Base-by-base conservation (phyloP, 2,113 vertebrate genomes). In the Acinonyx jubatus region DNA sequence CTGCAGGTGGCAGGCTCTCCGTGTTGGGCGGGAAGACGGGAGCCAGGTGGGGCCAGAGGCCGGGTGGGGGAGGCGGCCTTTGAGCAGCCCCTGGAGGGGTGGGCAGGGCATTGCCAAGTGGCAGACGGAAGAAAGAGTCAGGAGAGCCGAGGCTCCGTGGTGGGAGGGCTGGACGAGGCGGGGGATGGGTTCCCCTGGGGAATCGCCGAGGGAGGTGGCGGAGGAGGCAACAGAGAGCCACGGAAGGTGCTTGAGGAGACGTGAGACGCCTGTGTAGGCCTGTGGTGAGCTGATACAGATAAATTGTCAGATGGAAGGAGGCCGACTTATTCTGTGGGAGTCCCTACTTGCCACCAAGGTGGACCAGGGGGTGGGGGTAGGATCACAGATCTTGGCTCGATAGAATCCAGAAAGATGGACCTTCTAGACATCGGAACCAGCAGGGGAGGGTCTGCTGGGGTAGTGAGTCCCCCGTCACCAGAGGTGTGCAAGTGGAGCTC, bases 361-460 rank as follows among this genome's bases (percentile, higher is more conserved):
- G 36, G 29, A 14, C 21, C n/a, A 38, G 16, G 25, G 8, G 68
- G 55, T 18, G 23, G 16, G 8, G 23, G 14, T 74, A n/a, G 29
- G 15, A 15, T n/a, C 3, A 45, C 38, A 71, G 82, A 80, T 19
- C 52, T 63, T 11, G 41, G 52, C 21, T 83, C 15, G 19, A 31
- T 15, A 36, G 69, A 84, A n/a, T 31, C 63, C 25, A 4, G 38
- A 19, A 38, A 63, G 11, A 73, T 21, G 33, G 78, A 1, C 2
- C 4, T 33, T 41, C 48, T 4, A 89, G 29, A 33, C 41, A 4
- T 27, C 41, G 36, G 41, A 78, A 31, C 45, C 1, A 8, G 27
- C 36, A 5, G 7, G 10, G 19, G 18, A 23, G 10, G 4, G 0
- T 27, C 33, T 61, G 41, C 8, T 4, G 15, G 10, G 23, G 2